phyloP scores from a whole-genome alignment of 2,888 invertebrate species.

The Theristus sp. region DNA sequence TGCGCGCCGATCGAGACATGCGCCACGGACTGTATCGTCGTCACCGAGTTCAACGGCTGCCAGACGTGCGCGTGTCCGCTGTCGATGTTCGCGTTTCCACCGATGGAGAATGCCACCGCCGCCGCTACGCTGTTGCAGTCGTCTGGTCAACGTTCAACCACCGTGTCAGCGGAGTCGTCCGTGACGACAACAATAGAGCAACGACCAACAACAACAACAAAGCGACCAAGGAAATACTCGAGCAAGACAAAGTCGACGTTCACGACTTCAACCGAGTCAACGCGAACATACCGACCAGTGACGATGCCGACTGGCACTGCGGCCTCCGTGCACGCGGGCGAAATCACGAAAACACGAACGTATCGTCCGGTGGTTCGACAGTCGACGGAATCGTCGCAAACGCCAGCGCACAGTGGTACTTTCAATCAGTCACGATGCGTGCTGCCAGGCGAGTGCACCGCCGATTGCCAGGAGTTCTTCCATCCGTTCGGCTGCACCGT shows the following conservation, averaged over 20 bases:
- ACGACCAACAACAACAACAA: background rate
- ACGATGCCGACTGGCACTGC: too few species aligned
- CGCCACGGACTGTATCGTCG: background rate
- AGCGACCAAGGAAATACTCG: conserved; percentile 21
- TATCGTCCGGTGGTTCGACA: too few species aligned
- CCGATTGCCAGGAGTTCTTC: background rate
- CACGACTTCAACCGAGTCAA: too few species aligned
- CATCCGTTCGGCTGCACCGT: background rate
- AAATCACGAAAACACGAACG: too few species aligned
- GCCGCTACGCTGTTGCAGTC: too few species aligned
- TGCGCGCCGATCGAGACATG: background rate
- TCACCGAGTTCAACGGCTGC: background rate
- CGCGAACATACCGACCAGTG: too few species aligned
- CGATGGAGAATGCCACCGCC: background rate
- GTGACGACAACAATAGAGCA: background rate
- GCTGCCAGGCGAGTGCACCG: background rate
- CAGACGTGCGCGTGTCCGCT: background rate
- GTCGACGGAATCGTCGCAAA: too few species aligned
- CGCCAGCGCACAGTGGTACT: too few species aligned
- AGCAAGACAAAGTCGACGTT: too few species aligned
- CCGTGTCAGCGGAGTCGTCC: background rate
- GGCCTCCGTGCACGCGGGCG: too few species aligned
- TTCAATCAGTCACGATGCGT: too few species aligned
- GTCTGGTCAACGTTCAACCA: background rate
- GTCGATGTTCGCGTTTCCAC: background rate